These are phyloP conservation scores for Alcis repandata DNA, from an alignment of 2,888 invertebrate species.

Conservation along the genomic window DNA sequence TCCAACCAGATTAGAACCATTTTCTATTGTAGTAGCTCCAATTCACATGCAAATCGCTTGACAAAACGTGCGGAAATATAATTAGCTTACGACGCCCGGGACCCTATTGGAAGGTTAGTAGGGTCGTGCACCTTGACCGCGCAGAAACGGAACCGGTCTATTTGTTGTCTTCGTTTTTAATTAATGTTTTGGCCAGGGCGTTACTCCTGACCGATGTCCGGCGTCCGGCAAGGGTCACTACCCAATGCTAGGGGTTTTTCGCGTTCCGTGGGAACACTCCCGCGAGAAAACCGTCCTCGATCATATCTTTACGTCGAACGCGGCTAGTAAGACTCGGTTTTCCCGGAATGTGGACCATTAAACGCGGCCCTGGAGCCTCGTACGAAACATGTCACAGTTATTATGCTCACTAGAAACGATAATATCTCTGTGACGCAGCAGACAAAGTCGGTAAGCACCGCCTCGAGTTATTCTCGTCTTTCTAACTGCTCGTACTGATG, in stretches of 20 bases:
- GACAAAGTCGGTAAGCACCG: constrained; percentile 67
- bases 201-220: constrained; percentile 80
- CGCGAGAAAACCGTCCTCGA: constrained; percentile 62
- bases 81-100: constrained; percentile 78
- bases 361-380: constrained; percentile 74
- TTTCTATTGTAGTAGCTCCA: constrained; percentile 74
- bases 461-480: constrained; percentile 68
- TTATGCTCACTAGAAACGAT: constrained; percentile 83
- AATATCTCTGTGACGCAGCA: constrained; percentile 81
- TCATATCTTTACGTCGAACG: constrained; percentile 78
- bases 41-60: constrained; percentile 82
- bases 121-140: constrained; percentile 74
- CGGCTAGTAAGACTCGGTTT: constrained; percentile 75
- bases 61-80: constrained; percentile 86
- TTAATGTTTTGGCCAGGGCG: constrained; percentile 79
- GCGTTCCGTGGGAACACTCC: constrained; percentile 80
- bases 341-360: constrained; percentile 83
- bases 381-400: constrained; percentile 85
- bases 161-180: constrained; percentile 75
- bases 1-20: constrained; percentile 68
- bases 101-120: constrained; percentile 48
- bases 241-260: constrained; percentile 61
- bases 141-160: constrained; percentile 77
- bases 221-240: constrained; percentile 60
- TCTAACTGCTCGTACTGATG: constrained; percentile 66